A percentile compares a stretch with the other conserved stretches of the same genome.
phyloP scores from a whole-genome alignment of 30 jellyfish, hydroid and myxozoan species.

The Rhopilema esculentum region DNA sequence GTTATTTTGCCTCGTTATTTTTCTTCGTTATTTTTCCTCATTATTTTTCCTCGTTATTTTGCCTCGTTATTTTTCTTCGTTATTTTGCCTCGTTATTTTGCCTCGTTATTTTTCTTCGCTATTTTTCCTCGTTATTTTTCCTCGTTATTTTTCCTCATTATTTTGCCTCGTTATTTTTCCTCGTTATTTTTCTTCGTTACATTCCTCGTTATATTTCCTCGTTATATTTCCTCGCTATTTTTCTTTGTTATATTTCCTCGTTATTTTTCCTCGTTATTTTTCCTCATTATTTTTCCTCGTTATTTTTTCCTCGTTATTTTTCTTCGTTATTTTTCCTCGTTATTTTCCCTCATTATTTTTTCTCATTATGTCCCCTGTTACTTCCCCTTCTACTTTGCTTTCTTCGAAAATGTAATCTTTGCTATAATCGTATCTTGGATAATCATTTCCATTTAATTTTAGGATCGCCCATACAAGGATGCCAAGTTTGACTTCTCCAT shows the following conservation, averaged over 20 bases:
- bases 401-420: not conserved
- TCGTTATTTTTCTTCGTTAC: not conserved
- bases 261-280: not conserved
- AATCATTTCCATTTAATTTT: not conserved
- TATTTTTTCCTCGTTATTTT: not conserved
- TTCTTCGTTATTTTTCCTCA: not conserved
- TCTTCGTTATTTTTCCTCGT: not conserved
- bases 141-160: too few relatives aligned
- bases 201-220: not conserved
- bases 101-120: not conserved
- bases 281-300: not conserved
- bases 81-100: not conserved
- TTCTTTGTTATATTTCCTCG: not conserved
- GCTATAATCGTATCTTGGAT: not conserved
- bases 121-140: not conserved
- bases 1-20: not conserved
- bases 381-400: not conserved
- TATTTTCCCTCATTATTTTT: not conserved
- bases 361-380: not conserved
- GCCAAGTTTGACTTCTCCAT: slow-evolving; percentile 85
- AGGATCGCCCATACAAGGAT: slow-evolving; percentile 80
- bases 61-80: not conserved
- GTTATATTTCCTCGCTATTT: not conserved
- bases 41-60: not conserved
- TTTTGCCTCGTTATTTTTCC: not conserved